phyloP scores from a whole-genome alignment of 2,113 vertebrate genomes.

The Pollimyrus isidori region DNA sequence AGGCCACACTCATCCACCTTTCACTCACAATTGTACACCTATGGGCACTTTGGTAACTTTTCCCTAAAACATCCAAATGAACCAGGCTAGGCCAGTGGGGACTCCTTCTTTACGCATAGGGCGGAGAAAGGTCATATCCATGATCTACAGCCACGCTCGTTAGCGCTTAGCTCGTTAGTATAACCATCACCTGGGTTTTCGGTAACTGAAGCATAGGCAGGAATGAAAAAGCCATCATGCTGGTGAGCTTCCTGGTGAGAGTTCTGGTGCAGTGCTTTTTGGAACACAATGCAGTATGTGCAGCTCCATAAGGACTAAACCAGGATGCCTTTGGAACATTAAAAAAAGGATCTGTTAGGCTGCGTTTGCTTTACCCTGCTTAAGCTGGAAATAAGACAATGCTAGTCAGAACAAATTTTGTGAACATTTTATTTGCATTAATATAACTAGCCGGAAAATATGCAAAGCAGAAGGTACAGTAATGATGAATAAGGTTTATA shows the following conservation, averaged over 20 bases:
- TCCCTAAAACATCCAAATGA: background rate
- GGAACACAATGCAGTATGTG: background rate
- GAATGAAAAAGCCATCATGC: background rate
- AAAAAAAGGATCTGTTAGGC: background rate
- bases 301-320: background rate
- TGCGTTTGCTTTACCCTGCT: background rate
- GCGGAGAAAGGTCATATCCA: background rate
- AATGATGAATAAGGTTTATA: background rate
- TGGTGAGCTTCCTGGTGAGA: background rate
- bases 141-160: background rate
- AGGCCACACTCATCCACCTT: too few relatives aligned
- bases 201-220: background rate
- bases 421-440: background rate
- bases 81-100: background rate
- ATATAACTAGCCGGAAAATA: background rate
- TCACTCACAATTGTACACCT: background rate
- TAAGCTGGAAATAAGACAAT: background rate
- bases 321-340: background rate
- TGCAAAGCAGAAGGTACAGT: background rate
- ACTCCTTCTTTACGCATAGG: background rate
- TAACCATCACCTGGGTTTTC: background rate
- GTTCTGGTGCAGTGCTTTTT: background rate
- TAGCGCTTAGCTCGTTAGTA: background rate
- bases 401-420: background rate
- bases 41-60: background rate